Evolutionary conservation across 2,888 invertebrate genomes (phyloP).

Genomic region (Conchocele bisecta): DNA sequence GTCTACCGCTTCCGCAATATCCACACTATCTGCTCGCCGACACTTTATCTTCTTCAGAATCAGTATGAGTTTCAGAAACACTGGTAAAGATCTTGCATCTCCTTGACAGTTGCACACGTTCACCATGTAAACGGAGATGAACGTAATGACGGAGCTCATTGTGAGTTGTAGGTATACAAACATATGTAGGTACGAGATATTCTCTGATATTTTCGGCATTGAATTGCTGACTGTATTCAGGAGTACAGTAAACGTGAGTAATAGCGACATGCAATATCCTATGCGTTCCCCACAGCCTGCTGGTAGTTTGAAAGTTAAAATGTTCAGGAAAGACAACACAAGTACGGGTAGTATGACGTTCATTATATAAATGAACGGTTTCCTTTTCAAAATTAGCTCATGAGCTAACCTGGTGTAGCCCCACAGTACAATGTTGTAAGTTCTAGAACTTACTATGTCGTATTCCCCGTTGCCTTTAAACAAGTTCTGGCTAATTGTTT

Average conservation of each 20-base stretch:
- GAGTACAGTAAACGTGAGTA: conserved; percentile 24
- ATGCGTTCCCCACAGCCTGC: conserved; percentile 17
- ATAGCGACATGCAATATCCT: conserved; percentile 23
- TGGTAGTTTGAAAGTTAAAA: conserved; percentile 28
- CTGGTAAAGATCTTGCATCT: too few relatives aligned
- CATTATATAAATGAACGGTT: conserved; percentile 28
- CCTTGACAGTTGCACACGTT: not conserved
- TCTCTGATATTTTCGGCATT: conserved; percentile 32
- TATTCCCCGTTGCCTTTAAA: conserved; percentile 26
- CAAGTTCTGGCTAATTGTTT: not conserved
- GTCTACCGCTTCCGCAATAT: too few relatives aligned
- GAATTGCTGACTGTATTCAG: conserved; percentile 21
- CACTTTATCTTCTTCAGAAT: too few relatives aligned
- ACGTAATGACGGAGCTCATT: conserved; percentile 12
- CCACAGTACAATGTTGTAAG: not conserved
- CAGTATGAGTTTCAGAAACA: too few relatives aligned
- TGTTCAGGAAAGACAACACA: conserved; percentile 22
- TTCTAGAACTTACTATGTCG: not conserved
- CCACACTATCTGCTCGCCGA: too few relatives aligned
- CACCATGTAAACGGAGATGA: conserved; percentile 19
- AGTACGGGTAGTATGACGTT: conserved; percentile 17
- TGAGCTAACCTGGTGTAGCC: not conserved
- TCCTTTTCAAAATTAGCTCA: conserved; percentile 1
- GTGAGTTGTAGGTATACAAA: conserved; percentile 23
- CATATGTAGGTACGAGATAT: conserved; percentile 25